Evolutionary conservation across 1,140 invertebrate species (phyloP).

Genomic region (Hycleus cichorii): DNA sequence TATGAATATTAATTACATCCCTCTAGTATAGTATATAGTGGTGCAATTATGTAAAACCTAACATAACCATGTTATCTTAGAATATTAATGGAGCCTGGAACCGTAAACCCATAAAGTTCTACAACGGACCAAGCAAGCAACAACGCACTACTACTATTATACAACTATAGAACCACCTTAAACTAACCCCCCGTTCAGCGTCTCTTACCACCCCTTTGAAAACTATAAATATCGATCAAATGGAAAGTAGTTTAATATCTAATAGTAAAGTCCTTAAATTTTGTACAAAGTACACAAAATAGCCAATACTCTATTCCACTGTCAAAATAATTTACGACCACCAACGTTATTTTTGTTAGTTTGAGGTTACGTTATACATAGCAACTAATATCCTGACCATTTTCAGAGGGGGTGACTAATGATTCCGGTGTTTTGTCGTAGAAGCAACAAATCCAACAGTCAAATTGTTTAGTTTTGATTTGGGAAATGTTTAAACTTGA

Average conservation of each 20-base stretch:
- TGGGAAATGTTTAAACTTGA: too few relatives aligned
- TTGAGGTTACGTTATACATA: constrained; percentile 38
- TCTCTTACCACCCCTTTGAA: too few relatives aligned
- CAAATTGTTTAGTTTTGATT: constrained; percentile 32
- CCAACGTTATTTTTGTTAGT: constrained; percentile 37
- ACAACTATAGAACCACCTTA: constrained; percentile 5
- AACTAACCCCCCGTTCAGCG: too few relatives aligned
- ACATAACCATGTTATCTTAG: constrained; percentile 16
- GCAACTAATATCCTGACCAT: constrained; percentile 38
- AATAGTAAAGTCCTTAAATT: background rate
- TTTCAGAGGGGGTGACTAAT: constrained; percentile 37
- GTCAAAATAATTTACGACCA: constrained; percentile 41
- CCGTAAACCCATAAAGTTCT: constrained; percentile 18
- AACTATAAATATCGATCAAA: constrained; percentile 27
- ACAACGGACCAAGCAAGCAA: too few relatives aligned
- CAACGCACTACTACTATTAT: too few relatives aligned
- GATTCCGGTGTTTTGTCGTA: constrained; percentile 40
- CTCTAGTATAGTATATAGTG: constrained; percentile 7
- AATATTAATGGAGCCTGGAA: constrained; percentile 10
- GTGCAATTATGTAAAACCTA: constrained; percentile 16
- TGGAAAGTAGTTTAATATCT: constrained; percentile 27
- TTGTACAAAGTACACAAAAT: constrained; percentile 22
- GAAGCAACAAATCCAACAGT: constrained; percentile 20
- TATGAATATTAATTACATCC: constrained; percentile 14
- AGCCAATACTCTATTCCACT: constrained; percentile 33